phyloP scores from a whole-genome alignment of 2,888 invertebrate genomes.

The Pseudococcus longispinus region DNA sequence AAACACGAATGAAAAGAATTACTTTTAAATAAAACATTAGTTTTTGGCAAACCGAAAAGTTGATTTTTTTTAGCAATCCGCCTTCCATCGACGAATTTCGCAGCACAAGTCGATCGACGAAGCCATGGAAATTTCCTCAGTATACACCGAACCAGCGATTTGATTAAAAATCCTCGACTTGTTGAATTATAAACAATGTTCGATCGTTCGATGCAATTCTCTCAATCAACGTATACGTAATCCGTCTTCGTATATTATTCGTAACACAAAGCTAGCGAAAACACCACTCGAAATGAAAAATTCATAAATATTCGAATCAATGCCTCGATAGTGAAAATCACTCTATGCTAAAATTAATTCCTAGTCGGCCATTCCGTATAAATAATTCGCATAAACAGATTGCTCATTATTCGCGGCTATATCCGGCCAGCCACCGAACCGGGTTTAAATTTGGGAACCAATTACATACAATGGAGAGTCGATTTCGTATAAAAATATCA shows the following conservation, averaged over 20 bases:
- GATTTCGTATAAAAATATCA: not conserved
- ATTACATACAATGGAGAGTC: not conserved
- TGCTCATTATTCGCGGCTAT: not conserved
- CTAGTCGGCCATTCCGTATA: not conserved
- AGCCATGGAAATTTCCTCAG: not conserved
- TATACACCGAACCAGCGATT: not conserved
- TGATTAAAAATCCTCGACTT: slow-evolving; percentile 10
- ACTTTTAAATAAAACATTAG: slow-evolving; percentile 17
- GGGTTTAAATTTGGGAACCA: not conserved
- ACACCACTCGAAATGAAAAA: not conserved
- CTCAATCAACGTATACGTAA: not conserved
- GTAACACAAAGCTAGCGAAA: not conserved
- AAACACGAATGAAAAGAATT: slow-evolving; percentile 1
- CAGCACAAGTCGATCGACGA: not conserved
- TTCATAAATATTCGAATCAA: not conserved
- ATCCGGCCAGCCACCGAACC: not conserved
- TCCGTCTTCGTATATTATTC: not conserved
- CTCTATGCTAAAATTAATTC: not conserved
- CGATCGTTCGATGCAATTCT: not conserved
- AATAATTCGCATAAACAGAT: not conserved
- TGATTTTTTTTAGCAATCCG: not conserved
- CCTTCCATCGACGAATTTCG: not conserved
- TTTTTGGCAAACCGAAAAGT: not conserved
- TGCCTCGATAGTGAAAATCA: not conserved
- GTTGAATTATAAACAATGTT: slow-evolving; percentile 1